These are phyloP conservation scores for Apotomis betuletana DNA, from an alignment of 2,888 invertebrate genomes.

Conservation along the genomic window DNA sequence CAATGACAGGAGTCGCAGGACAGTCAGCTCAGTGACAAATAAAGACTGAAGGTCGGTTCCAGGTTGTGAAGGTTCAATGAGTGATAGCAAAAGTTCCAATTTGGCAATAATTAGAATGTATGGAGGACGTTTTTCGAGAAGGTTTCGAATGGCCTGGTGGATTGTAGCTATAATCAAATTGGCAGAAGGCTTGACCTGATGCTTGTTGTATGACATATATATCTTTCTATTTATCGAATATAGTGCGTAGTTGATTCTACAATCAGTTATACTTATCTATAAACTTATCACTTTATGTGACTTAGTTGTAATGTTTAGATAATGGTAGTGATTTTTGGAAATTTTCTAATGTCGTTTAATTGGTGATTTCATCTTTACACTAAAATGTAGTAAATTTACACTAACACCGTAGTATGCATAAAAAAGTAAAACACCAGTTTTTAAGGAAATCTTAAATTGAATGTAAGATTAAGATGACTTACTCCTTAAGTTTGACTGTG, in stretches of 20 bases:
- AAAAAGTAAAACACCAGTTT: constrained; percentile 6
- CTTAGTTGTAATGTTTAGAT: constrained; percentile 32
- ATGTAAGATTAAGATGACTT: not conserved
- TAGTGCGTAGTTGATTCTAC: constrained; percentile 36
- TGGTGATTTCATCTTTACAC: constrained; percentile 29
- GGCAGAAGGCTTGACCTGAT: not conserved
- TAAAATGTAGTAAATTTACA: constrained; percentile 45
- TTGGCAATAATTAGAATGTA: constrained; percentile 48
- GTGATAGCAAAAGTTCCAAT: constrained; percentile 49
- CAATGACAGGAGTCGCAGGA: constrained; percentile 67
- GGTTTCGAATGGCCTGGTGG: constrained; percentile 39
- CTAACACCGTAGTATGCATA: constrained; percentile 32
- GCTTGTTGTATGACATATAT: constrained; percentile 35
- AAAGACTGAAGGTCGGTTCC: constrained; percentile 49
- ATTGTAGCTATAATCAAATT: constrained; percentile 24
- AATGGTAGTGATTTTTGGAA: constrained; percentile 37
- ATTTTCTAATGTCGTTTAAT: constrained; percentile 32
- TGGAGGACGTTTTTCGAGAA: constrained; percentile 41
- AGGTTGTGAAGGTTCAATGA: constrained; percentile 37
- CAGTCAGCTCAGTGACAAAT: constrained; percentile 50
- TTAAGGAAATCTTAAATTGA: not conserved
- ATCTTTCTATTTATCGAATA: constrained; percentile 42
- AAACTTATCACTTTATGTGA: constrained; percentile 29
- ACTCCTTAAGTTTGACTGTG: not conserved
- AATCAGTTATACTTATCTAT: constrained; percentile 28